Evolutionary conservation across 2,797 vertebrate species (phyloP), one percentile per base, ranked within the genome.

Genomic region (Smutsia gigantea): DNA sequence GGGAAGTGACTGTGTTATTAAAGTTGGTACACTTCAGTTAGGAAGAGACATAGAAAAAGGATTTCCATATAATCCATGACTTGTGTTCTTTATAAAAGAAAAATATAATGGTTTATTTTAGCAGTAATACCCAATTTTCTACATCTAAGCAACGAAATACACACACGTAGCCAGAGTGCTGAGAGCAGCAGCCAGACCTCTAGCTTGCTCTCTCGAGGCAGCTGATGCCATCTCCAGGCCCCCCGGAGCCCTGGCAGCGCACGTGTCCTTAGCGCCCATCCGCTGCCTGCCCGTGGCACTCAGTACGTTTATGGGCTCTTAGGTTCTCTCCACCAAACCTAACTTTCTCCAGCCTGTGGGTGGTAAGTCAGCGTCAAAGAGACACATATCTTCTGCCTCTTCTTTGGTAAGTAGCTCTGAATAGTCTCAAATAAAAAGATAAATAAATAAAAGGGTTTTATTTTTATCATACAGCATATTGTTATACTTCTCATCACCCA

Each of bases 241-340:
- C 15, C 78, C 31, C 4, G 0, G 25, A 84, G 34, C 19, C 0
- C 10, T 37, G 29, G 13, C 6, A 0, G 64, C 34, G 27, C 13
- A 7, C 0, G 0, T 63, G 29, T 29, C 25, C 3, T 34, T 34
- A 8, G 27, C 19, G 29, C 18, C 34, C 12, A 0, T 13, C 55
- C 42, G 12, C 25, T 17, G 19, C 18, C 5, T 2, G 25, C 34
- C 0, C 8, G 2, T 0, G 31, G 64, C 19, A 18, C 49, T 34
- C 15, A 0, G 3, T 3, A 0, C 0, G 0, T 15, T 10, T 11
- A 34, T 15, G 49, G 4, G 1, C 34, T 53, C 8, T 31, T n/a
- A 29, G 17, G 25, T 27, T 94, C 71, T 63, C 15, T 27, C 0
- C 0, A 3, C 18, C 68, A 46, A 29, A 55, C 14, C 9, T 31